Conservation (phyloP, 1,140 invertebrate genomes). For the Megalopta genalis region DNA sequence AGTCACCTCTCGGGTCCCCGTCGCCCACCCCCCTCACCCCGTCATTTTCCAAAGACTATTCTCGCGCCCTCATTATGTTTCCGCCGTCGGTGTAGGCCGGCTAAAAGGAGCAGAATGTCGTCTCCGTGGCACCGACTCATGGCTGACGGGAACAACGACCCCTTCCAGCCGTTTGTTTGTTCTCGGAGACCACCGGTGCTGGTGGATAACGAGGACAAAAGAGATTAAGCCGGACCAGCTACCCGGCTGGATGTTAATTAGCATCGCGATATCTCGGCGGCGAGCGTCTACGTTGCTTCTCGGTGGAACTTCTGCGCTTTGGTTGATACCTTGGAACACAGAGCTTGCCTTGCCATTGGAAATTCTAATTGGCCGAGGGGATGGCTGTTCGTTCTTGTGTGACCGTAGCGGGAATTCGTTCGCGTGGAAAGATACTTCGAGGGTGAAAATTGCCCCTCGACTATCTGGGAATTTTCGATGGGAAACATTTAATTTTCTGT, state of each 20-base stretch:
- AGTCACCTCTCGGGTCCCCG: constrained; percentile 61
- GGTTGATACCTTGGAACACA: too few relatives aligned
- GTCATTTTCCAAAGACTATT: constrained; percentile 68
- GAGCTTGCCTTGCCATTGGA: too few relatives aligned
- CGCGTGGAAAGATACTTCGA: too few relatives aligned
- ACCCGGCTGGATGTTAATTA: constrained; percentile 1
- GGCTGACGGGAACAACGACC: constrained; percentile 38
- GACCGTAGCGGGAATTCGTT: too few relatives aligned
- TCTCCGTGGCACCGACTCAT: neutral
- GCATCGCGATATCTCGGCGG: too few relatives aligned
- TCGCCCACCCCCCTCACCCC: constrained; percentile 24
- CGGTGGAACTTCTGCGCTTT: neutral
- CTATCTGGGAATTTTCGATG: too few relatives aligned
- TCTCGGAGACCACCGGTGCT: constrained; percentile 6
- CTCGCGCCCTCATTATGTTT: constrained; percentile 66
- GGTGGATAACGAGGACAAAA: constrained; percentile 25
- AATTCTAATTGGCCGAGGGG: too few relatives aligned
- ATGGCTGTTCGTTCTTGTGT: too few relatives aligned
- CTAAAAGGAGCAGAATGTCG: constrained; percentile 44
- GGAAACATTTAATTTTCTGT: too few relatives aligned
- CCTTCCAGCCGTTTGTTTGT: constrained; percentile 33
- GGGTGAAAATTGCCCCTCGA: too few relatives aligned
- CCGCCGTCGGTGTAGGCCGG: neutral
- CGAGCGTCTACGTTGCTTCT: neutral
- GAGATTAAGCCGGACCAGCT: neutral